A percentile compares a stretch with the other conserved stretches of the same genome.
Evolutionary conservation across 2,888 invertebrate genomes (phyloP).

Genomic region (Mythimna pallens): DNA sequence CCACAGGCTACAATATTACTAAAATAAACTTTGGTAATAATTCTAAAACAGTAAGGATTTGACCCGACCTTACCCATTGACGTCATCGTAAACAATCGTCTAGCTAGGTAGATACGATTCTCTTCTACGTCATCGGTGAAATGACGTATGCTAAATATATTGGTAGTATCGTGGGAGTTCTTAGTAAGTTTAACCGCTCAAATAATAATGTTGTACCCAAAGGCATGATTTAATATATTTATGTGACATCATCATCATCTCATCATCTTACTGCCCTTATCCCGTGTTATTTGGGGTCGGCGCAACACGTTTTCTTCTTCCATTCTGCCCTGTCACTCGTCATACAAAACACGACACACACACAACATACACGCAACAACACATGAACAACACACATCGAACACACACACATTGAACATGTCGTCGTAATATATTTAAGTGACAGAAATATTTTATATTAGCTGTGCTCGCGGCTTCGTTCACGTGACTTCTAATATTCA

Average conservation of each 20-base stretch:
- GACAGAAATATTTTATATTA: background rate
- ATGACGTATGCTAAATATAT: slow-evolving; percentile 31
- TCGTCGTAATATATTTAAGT: background rate
- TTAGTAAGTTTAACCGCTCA: background rate
- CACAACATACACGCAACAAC: too few species aligned
- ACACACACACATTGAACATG: too few species aligned
- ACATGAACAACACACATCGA: too few species aligned
- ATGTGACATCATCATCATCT: too few species aligned
- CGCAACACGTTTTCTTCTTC: too few species aligned
- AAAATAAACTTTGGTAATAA: slow-evolving; percentile 15
- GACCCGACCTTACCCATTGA: slow-evolving; percentile 3
- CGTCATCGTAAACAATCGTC: slow-evolving; percentile 43
- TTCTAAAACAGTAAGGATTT: slow-evolving; percentile 26
- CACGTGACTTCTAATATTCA: background rate
- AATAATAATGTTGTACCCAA: slow-evolving; percentile 4
- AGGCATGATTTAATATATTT: background rate
- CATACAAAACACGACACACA: too few species aligned
- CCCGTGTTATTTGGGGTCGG: too few species aligned
- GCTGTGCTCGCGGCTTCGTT: background rate
- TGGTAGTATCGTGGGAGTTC: slow-evolving; percentile 3
- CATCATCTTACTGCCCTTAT: too few species aligned
- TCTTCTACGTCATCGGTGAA: slow-evolving; percentile 42
- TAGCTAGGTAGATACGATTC: slow-evolving; percentile 25
- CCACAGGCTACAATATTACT: background rate
- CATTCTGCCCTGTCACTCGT: too few species aligned